These are phyloP conservation scores for Rhogogaster chlorosoma DNA, from an alignment of 2,888 invertebrate genomes.

Conservation along the genomic window DNA sequence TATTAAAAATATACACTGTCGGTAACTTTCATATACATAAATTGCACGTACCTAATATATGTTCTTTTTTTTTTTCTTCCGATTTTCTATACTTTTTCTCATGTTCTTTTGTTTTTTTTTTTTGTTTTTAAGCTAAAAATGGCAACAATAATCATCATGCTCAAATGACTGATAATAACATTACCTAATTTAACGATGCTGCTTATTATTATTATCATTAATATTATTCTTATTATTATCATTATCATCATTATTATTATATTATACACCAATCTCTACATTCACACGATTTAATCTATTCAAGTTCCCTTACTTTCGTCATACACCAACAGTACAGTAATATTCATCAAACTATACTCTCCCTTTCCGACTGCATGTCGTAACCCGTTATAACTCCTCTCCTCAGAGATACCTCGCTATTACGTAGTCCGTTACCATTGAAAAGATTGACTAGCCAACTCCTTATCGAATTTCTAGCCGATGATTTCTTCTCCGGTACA, in stretches of 20 bases:
- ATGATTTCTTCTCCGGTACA: constrained; percentile 81
- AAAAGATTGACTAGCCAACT: constrained; percentile 89
- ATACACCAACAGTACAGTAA: not conserved
- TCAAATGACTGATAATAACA: constrained; percentile 11
- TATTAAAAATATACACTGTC: constrained; percentile 76
- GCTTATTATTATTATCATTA: not conserved
- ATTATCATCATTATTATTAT: not conserved
- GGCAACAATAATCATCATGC: constrained; percentile 7
- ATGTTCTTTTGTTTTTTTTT: not conserved
- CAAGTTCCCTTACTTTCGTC: not conserved
- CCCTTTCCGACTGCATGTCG: constrained; percentile 81
- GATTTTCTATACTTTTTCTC: not conserved
- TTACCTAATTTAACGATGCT: not conserved
- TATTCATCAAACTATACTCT: constrained; percentile 80
- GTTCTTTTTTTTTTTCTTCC: not conserved
- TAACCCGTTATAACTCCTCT: constrained; percentile 80
- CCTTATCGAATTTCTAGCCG: constrained; percentile 83
- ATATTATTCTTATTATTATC: not conserved
- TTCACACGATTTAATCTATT: not conserved
- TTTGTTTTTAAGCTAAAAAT: not conserved
- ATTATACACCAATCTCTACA: constrained; percentile 9
- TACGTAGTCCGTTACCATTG: constrained; percentile 85
- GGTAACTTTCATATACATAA: constrained; percentile 76
- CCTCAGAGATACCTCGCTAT: constrained; percentile 82
- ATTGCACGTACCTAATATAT: constrained; percentile 71